phyloP scores from a whole-genome alignment of 2,888 invertebrate species.

The Autographa gamma region DNA sequence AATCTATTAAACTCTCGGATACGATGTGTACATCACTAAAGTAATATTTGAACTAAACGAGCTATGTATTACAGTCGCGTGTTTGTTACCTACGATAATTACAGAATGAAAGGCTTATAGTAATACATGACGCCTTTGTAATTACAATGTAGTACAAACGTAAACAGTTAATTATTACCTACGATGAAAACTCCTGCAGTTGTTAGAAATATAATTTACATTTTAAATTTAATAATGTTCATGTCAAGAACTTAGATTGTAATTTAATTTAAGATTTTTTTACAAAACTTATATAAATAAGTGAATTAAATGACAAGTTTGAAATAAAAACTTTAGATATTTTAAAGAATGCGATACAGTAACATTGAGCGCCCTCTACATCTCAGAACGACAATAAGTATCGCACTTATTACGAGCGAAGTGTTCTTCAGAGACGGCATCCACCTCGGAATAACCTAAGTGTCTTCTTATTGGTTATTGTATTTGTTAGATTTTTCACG shows the following conservation, averaged over 20 bases:
- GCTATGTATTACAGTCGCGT: constrained; percentile 9
- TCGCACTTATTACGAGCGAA: constrained; percentile 9
- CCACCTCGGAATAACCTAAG: constrained; percentile 11
- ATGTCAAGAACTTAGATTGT: not conserved
- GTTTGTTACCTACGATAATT: constrained; percentile 15
- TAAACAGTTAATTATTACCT: constrained; percentile 16
- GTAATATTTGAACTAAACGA: constrained; percentile 23
- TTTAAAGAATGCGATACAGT: not conserved
- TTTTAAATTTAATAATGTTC: not conserved
- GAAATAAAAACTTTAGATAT: too few species aligned
- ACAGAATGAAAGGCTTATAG: constrained; percentile 15
- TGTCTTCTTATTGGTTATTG: constrained; percentile 9
- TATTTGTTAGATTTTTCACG: not conserved
- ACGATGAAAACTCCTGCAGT: not conserved
- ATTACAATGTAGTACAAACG: constrained; percentile 19
- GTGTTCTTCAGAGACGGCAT: constrained; percentile 16
- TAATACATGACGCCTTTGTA: constrained; percentile 9
- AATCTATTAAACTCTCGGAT: constrained; percentile 49
- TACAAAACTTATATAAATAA: too few species aligned
- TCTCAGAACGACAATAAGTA: not conserved
- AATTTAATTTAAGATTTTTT: not conserved
- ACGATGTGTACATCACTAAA: constrained; percentile 23
- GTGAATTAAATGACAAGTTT: too few species aligned
- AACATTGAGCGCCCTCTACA: constrained; percentile 7
- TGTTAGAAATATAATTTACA: not conserved